A percentile compares a stretch with the other conserved stretches of the same genome.
Conservation (phyloP, 2,113 vertebrate genomes). For the Zosterops japonicus region DNA sequence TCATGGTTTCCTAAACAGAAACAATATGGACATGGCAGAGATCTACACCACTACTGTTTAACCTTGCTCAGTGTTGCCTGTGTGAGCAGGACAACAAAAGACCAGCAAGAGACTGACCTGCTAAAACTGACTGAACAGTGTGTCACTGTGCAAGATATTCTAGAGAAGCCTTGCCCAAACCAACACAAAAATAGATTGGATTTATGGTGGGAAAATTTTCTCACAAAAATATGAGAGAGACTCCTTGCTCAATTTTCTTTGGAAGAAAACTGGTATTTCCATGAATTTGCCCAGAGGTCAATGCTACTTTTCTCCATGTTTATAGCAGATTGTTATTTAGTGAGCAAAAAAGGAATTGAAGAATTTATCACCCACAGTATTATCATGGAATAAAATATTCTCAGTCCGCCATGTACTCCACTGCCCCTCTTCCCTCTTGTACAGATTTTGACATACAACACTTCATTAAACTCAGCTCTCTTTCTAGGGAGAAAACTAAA, state of each 20-base stretch:
- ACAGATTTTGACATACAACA: accelerated
- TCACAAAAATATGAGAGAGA: not conserved
- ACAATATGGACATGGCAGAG: not conserved
- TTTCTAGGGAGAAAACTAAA: not conserved
- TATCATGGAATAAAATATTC: not conserved
- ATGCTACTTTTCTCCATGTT: not conserved
- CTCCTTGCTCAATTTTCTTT: not conserved
- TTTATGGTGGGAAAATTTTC: not conserved
- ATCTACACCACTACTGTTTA: not conserved
- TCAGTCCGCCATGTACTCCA: not conserved
- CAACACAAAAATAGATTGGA: not conserved
- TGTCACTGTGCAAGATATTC: not conserved
- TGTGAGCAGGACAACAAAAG: not conserved
- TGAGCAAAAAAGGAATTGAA: not conserved
- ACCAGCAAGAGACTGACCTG: not conserved
- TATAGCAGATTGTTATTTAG: not conserved
- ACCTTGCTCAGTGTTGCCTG: not conserved
- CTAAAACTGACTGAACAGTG: not conserved
- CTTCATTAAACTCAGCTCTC: not conserved
- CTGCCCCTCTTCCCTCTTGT: not conserved
- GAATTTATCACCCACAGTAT: not conserved
- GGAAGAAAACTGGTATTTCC: not conserved
- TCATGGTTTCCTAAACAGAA: not conserved
- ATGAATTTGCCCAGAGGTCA: not conserved
- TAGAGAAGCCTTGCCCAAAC: not conserved